Conservation (phyloP, 2,888 invertebrate species). For the Eledona agricola region DNA sequence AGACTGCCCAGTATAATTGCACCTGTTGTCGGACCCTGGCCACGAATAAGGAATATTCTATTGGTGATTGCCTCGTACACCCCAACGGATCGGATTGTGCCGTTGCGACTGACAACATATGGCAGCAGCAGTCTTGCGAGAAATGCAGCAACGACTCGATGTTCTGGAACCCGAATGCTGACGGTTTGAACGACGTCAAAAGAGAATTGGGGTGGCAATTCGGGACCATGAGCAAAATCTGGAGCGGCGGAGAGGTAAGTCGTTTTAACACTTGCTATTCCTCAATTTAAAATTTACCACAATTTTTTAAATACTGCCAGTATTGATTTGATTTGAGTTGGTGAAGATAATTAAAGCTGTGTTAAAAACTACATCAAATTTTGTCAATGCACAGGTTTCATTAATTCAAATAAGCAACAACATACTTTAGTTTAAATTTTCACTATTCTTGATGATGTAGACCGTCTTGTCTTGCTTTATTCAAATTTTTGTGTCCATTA, state of each 20-base stretch:
- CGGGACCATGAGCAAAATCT: conserved; percentile 54
- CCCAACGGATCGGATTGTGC: conserved; percentile 10
- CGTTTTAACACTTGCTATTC: conserved; percentile 6
- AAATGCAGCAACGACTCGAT: conserved; percentile 56
- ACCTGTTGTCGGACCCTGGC: conserved; percentile 27
- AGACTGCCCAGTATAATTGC: conserved; percentile 9
- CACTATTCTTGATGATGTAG: too few species aligned
- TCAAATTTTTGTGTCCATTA: too few species aligned
- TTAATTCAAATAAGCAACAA: too few species aligned
- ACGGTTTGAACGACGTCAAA: conserved; percentile 6
- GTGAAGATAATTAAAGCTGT: too few species aligned
- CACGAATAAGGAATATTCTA: conserved; percentile 30
- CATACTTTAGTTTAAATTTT: too few species aligned
- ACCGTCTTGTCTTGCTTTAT: too few species aligned
- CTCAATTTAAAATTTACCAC: too few species aligned
- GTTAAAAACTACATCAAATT: too few species aligned
- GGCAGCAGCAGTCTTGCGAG: conserved; percentile 59
- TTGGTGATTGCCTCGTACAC: conserved; percentile 18
- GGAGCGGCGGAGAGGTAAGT: conserved; percentile 58
- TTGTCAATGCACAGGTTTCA: too few species aligned
- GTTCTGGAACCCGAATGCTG: conserved; percentile 12
- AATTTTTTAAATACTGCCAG: too few species aligned
- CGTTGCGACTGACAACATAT: conserved; percentile 50
- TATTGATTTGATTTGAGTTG: too few species aligned
- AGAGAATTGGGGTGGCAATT: conserved; percentile 24